Base-by-base conservation (phyloP, 2,797 vertebrate genomes). In the Leptodactylus fallax region DNA sequence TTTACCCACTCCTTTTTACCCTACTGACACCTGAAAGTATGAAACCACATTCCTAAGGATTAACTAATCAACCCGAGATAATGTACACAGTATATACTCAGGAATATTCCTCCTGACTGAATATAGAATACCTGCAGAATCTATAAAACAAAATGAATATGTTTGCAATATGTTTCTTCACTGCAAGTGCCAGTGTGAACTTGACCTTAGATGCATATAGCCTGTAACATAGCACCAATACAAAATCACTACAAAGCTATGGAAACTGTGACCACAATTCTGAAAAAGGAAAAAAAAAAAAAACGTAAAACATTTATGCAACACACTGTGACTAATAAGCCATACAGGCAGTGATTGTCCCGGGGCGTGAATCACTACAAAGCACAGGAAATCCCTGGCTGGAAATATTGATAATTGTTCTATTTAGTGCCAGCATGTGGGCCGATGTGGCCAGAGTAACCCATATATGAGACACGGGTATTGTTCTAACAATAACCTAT, bases 391-490 rank as follows among this genome's bases (percentile, higher is more conserved):
- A 72, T 58, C 53, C 65, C 45, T 21, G 67, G 25, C 12, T 72
- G 53, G 81, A 72, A 71, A 17, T n/a, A 83, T 13, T 83, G 53
- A n/a, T 7, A 72, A 72, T 21, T 83, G 6, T 58, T 72, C 81
- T 13, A 36, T 45, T 51, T 45, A 21, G 51, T 21, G 23, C 4
- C 17, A 45, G 16, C 1, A 45, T 55, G 65, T 72, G 13, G 25
- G 67, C 2, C 25, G 19, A 58, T 21, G 65, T n/a, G 45, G 47
- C 1, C 25, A 19, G 7, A 56, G 6, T 3, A 58, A 8, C 58
- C 45, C 47, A 72, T 71, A 11, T 2, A 56, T 3, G 7, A 71
- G 81, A 11, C n/a, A 71, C 7, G 5, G 69, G 3, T 23, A 77
- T 77, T 58, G 67, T 71, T 56, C 67, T 56, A 83, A 72, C 21